Conservation (phyloP, 1,140 invertebrate genomes). For the Dolichoris vasculosae region DNA sequence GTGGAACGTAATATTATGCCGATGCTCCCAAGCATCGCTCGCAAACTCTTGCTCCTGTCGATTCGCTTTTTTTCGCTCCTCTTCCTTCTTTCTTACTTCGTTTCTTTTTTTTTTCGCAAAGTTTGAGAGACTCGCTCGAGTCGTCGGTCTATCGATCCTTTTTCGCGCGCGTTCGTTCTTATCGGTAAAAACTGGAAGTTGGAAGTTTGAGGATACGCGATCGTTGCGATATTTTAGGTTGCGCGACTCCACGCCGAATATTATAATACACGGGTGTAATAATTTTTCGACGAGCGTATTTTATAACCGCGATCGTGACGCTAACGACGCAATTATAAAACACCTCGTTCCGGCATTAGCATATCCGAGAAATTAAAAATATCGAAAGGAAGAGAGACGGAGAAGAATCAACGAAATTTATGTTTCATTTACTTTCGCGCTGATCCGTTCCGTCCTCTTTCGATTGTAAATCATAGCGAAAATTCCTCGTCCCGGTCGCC, state of each 20-base stretch:
- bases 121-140: background rate
- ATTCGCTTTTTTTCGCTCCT: background rate
- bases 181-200: background rate
- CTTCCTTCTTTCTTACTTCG: background rate
- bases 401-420: background rate
- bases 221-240: background rate
- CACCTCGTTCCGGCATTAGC: background rate
- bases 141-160: too few species aligned
- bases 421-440: background rate
- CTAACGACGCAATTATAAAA: background rate
- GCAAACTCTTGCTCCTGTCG: background rate
- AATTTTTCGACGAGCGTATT: background rate
- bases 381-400: background rate
- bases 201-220: background rate
- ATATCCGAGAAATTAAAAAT: background rate
- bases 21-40: background rate
- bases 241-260: background rate
- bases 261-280: background rate
- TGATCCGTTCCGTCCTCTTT: background rate
- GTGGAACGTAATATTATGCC: background rate
- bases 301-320: background rate
- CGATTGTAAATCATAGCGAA: background rate
- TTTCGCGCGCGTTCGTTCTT: too few species aligned
- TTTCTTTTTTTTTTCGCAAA: background rate
- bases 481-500: background rate